Percentiles rank a stretch among this genome's conserved stretches.
These are phyloP conservation scores for Melanotaenia parkinsoni DNA, from an alignment of 2,797 vertebrate genomes.

Conservation along the genomic window DNA sequence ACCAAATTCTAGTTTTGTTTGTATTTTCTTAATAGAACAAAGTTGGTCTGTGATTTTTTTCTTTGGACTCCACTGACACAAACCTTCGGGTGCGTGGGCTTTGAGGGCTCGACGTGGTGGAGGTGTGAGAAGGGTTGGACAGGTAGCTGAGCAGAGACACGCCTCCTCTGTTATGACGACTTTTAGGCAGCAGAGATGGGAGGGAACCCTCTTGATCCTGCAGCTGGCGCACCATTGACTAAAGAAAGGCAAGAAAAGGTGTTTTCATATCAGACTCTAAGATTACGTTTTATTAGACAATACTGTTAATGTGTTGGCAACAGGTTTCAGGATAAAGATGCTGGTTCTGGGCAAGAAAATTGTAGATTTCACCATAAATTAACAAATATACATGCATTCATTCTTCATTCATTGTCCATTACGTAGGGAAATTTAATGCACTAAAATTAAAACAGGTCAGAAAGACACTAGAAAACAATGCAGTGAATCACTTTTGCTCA, in stretches of 20 bases:
- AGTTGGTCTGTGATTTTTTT: neutral
- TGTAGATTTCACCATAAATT: neutral
- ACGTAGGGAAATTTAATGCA: too few relatives aligned
- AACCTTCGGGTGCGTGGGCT: conserved; percentile 41
- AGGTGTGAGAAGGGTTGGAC: conserved; percentile 65
- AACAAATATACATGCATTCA: neutral
- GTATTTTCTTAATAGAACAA: neutral
- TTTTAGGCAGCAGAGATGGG: conserved; percentile 60
- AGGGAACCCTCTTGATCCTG: conserved; percentile 77
- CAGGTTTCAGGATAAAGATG: neutral
- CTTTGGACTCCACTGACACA: neutral
- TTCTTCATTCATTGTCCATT: too few relatives aligned
- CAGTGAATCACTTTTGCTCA: too few relatives aligned
- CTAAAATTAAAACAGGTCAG: neutral
- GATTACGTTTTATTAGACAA: neutral
- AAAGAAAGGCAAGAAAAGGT: conserved; percentile 1
- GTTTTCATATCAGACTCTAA: neutral
- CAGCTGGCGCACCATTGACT: conserved; percentile 86
- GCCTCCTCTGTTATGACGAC: conserved; percentile 70
- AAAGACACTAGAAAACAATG: neutral
- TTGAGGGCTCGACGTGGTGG: conserved; percentile 6
- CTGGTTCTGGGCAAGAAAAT: neutral
- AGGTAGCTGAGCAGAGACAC: conserved; percentile 89
- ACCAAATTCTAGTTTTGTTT: neutral
- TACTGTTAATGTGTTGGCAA: neutral